Evolutionary conservation across 2,113 vertebrate genomes (phyloP).

Genomic region (Morphnarchus princeps): DNA sequence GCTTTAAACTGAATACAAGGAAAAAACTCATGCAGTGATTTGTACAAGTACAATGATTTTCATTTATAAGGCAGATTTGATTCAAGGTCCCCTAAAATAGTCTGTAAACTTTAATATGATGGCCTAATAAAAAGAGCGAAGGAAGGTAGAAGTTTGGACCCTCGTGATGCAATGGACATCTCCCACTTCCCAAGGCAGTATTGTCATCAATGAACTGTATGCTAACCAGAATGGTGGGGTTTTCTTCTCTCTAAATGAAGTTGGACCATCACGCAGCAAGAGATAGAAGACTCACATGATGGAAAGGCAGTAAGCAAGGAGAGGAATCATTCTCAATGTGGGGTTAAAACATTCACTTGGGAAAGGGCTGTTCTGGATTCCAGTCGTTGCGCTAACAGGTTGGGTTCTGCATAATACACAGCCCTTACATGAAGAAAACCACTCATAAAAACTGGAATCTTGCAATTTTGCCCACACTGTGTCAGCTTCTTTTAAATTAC

Average conservation of each 20-base stretch:
- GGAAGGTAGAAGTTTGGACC: neutral
- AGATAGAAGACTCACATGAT: accelerated
- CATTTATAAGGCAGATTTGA: neutral
- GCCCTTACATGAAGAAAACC: neutral
- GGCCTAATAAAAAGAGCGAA: neutral
- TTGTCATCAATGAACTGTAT: accelerated
- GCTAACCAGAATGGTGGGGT: neutral
- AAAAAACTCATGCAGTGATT: neutral
- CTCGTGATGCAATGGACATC: neutral
- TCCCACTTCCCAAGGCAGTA: neutral
- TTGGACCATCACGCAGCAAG: neutral
- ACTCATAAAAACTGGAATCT: neutral
- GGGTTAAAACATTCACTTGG: no score
- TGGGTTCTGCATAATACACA: neutral
- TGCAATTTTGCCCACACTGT: neutral
- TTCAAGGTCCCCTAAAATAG: neutral
- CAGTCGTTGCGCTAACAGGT: neutral
- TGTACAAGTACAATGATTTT: neutral
- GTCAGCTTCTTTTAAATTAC: neutral
- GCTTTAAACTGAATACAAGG: neutral
- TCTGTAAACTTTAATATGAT: neutral
- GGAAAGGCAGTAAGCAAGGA: neutral
- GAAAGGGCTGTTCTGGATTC: neutral
- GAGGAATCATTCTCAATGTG: neutral
- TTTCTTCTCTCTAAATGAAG: neutral